Evolutionary conservation across 2,888 invertebrate genomes (phyloP).

Genomic region (Nesidiocoris tenuis): DNA sequence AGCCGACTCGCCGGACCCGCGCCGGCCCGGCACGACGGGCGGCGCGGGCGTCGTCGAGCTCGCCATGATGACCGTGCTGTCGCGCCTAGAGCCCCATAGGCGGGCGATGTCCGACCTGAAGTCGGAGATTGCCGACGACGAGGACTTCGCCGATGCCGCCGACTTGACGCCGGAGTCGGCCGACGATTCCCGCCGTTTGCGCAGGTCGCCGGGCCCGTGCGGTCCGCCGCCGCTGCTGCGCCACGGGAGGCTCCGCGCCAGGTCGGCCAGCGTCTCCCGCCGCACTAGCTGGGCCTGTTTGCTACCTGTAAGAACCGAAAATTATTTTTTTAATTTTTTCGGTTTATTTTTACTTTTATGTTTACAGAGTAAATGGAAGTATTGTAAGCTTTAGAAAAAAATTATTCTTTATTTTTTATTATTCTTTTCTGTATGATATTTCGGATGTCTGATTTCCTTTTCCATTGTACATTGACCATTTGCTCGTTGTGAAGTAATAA

Average conservation of each 20-base stretch:
- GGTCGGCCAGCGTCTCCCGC: conserved; percentile 82
- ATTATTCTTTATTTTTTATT: no score
- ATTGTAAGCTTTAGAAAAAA: no score
- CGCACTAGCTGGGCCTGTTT: conserved; percentile 84
- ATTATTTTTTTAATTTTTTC: background rate
- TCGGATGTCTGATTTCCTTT: no score
- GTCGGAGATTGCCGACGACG: conserved; percentile 61
- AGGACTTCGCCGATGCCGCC: conserved; percentile 60
- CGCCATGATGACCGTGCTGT: conserved; percentile 54
- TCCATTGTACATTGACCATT: no score
- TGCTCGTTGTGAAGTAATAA: no score
- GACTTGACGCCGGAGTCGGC: conserved; percentile 79
- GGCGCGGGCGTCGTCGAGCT: conserved; percentile 52
- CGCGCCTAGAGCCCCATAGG: conserved; percentile 65
- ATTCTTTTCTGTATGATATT: no score
- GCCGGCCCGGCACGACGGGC: conserved; percentile 45
- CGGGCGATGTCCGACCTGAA: conserved; percentile 70
- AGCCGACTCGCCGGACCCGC: conserved; percentile 67
- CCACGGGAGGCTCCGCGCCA: conserved; percentile 83
- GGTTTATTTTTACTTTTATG: no score
- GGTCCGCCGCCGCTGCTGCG: conserved; percentile 59
- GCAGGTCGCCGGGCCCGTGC: conserved; percentile 53
- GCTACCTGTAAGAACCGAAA: conserved; percentile 55
- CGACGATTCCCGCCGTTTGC: conserved; percentile 83
- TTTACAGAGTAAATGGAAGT: no score